Evolutionary conservation across 2,113 vertebrate genomes (phyloP), one percentile per base, ranked within the genome.

Genomic region (Nerophis ophidion): DNA sequence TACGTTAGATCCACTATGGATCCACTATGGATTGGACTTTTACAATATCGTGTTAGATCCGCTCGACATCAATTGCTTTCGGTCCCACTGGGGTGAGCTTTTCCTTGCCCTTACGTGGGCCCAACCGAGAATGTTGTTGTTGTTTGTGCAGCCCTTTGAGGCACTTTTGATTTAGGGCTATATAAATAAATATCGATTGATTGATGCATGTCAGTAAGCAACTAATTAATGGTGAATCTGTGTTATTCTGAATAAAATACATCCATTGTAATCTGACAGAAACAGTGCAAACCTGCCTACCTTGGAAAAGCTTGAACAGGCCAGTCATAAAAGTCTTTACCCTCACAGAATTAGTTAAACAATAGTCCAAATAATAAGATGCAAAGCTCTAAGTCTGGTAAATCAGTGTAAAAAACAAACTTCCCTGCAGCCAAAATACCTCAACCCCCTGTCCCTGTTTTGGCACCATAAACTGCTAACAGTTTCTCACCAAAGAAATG

Each of bases 331-430:
- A 85, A 77, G 77, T 16, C 46, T 45, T 62, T 58, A 70, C 86
- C 85, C 81, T 87, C 86, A 85, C 83, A 83, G 88, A 84, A 84
- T 84, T 88, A 86, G 90, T 91, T 90, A 90, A 90, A 90, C 78
- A 86, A 88, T 90, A 89, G 83, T 85, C 80, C 74, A 77, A 84
- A 87, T 90, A 89, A 87, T 90, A 83, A 86, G 78, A 87, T 88
- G 87, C 86, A 83, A 78, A 77, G 81, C 73, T 84, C 82, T 65
- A 50, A 74, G 81, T 76, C 84, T 85, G 76, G 84, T 89, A 85
- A 90, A 89, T 89, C 82, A 90, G 87, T 89, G 86, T 81, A 71
- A 86, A 86, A 82, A 78, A 78, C 74, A 76, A 63, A 82, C 73
- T 74, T 84, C 84, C 88, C 88, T 75, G 76, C 74, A 86, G 84